A percentile compares a stretch with the other conserved stretches of the same genome.
phyloP scores from a whole-genome alignment of 2,888 invertebrate species.

The Pycnomerus fuliginosus region DNA sequence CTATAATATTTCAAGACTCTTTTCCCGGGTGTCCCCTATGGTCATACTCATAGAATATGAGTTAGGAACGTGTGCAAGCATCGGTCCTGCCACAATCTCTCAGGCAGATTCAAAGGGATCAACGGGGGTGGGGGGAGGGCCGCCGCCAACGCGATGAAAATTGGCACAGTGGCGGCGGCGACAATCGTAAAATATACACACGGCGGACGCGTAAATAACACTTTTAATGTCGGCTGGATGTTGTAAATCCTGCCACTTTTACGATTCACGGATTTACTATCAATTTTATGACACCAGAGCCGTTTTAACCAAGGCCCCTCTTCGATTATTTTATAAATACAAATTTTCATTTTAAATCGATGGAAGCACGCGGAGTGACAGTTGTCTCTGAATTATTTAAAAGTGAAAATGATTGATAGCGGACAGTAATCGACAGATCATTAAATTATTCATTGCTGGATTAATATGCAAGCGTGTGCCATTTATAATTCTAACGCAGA shows the following conservation, averaged over 20 bases:
- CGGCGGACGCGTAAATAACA: conserved; percentile 11
- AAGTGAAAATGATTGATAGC: conserved; percentile 2
- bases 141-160: conserved; percentile 5
- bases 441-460: conserved; percentile 2
- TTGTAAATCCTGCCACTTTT: conserved; percentile 17
- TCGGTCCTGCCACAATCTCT: conserved; percentile 1
- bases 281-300: conserved; percentile 13
- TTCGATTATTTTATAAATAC: background rate
- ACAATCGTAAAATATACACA: conserved; percentile 6
- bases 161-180: conserved; percentile 8
- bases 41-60: too few relatives aligned
- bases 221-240: conserved; percentile 17
- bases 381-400: too few relatives aligned
- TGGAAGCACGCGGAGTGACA: too few relatives aligned
- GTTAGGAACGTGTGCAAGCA: too few relatives aligned
- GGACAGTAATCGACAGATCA: background rate
- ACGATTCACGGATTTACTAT: conserved; percentile 14
- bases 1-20: too few relatives aligned
- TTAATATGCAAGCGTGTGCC: conserved; percentile 1
- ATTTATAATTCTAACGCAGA: conserved; percentile 4
- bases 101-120: conserved; percentile 2
- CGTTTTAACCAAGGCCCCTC: too few relatives aligned
- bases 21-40: conserved; percentile 1
- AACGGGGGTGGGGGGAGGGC: background rate
- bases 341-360: background rate